Conservation (phyloP, 2,113 vertebrate genomes). For the Menidia beryllina region DNA sequence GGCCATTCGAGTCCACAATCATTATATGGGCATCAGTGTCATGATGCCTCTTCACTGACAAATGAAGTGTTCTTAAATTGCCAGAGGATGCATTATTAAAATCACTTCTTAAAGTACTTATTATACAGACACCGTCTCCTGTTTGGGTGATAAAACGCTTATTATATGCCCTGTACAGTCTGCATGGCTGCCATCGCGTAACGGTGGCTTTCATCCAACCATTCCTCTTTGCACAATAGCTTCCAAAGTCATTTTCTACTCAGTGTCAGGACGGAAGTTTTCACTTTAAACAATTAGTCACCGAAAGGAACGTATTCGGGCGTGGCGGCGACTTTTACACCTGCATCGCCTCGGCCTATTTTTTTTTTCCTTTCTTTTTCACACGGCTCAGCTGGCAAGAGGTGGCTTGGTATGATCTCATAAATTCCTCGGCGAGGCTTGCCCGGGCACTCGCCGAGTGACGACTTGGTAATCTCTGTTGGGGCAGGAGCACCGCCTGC, state of each 20-base stretch:
- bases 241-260: slow-evolving; percentile 10
- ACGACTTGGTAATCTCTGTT: slow-evolving; percentile 52
- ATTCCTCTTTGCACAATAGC: slow-evolving; percentile 10
- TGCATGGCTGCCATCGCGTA: neutral
- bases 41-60: slow-evolving; percentile 36
- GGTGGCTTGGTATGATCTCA: slow-evolving; percentile 40
- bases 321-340: slow-evolving; percentile 33
- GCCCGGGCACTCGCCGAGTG: slow-evolving; percentile 45
- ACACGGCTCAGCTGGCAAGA: slow-evolving; percentile 6
- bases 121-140: slow-evolving; percentile 1
- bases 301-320: slow-evolving; percentile 25
- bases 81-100: slow-evolving; percentile 40
- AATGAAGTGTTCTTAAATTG: slow-evolving; percentile 43
- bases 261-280: neutral
- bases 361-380: too few species aligned
- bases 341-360: slow-evolving; percentile 35
- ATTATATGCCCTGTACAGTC: slow-evolving; percentile 1
- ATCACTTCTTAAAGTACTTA: slow-evolving; percentile 18
- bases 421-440: slow-evolving; percentile 58
- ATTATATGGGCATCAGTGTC: slow-evolving; percentile 59
- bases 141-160: slow-evolving; percentile 19
- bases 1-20: slow-evolving; percentile 32
- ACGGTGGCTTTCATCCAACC: slow-evolving; percentile 2
- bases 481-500: slow-evolving; percentile 51
- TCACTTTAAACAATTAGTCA: slow-evolving; percentile 63